Evolutionary conservation across 2,113 vertebrate species (phyloP).

Genomic region (Himantopus leucocephalus): DNA sequence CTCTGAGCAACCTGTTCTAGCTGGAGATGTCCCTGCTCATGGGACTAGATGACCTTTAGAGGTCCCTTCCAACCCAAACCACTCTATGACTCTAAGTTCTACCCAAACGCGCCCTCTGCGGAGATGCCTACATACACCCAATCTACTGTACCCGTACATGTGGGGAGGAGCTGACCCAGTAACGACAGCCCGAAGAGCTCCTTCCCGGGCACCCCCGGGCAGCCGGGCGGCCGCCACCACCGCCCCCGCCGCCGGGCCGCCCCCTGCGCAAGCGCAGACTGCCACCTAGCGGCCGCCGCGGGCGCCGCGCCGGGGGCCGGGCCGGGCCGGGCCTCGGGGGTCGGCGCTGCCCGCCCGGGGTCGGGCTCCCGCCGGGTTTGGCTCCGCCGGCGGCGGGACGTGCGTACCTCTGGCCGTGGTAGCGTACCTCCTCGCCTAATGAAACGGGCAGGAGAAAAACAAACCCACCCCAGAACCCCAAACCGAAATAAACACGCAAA

Average conservation of each 20-base stretch:
- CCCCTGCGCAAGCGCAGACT: neutral
- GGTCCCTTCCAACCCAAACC: neutral
- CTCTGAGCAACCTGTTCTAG: neutral
- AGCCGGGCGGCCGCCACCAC: too few relatives aligned
- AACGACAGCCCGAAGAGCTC: fast-evolving
- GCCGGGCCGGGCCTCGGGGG: too few relatives aligned
- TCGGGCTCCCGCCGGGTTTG: too few relatives aligned
- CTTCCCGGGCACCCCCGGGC: neutral
- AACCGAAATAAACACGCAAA: too few relatives aligned
- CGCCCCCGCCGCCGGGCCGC: neutral
- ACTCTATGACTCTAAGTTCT: too few relatives aligned
- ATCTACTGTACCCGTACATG: fast-evolving
- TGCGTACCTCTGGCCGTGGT: too few relatives aligned
- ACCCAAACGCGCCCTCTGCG: fast-evolving
- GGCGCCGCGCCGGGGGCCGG: too few relatives aligned
- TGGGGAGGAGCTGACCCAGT: fast-evolving
- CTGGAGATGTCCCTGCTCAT: neutral
- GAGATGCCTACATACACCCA: fast-evolving
- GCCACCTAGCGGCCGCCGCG: neutral
- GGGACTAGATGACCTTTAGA: neutral
- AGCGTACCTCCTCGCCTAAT: too few relatives aligned
- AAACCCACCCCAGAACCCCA: too few relatives aligned
- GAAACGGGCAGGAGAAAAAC: too few relatives aligned
- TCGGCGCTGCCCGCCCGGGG: too few relatives aligned
- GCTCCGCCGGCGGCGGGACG: too few relatives aligned